Conservation (phyloP, 2,797 vertebrate genomes). For the Mormyrus hasselquistii region DNA sequence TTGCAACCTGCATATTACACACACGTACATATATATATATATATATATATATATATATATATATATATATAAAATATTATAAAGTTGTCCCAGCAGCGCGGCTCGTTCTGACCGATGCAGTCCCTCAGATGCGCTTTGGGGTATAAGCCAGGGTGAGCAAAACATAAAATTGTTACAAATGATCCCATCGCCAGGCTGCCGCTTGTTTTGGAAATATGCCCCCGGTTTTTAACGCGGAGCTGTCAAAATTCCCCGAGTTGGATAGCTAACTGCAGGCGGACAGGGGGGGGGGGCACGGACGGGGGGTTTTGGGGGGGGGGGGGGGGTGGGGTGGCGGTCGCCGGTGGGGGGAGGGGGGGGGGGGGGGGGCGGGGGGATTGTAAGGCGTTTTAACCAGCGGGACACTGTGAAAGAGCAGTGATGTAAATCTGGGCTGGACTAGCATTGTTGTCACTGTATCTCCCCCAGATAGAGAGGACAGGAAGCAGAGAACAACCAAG, state of each 20-base stretch:
- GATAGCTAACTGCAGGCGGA: not conserved
- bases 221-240: constrained; percentile 19
- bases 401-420: constrained; percentile 10
- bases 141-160: not conserved
- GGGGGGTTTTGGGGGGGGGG: constrained; percentile 19
- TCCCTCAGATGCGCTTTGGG: not conserved
- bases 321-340: no score
- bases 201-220: constrained; percentile 22
- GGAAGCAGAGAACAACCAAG: constrained; percentile 7
- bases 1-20: not conserved
- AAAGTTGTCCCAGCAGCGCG: not conserved
- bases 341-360: not conserved
- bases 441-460: constrained; percentile 17
- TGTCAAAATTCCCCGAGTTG: constrained; percentile 30
- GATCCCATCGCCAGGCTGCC: not conserved
- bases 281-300: not conserved
- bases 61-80: no score
- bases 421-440: constrained; percentile 21
- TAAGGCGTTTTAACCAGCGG: constrained; percentile 27
- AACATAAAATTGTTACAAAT: not conserved
- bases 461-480: constrained; percentile 18
- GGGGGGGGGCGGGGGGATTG: not conserved
- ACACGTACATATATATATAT: not conserved
- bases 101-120: not conserved
- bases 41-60: not conserved